phyloP scores from a whole-genome alignment of 2,797 vertebrate genomes.

The Heliangelus exortis region DNA sequence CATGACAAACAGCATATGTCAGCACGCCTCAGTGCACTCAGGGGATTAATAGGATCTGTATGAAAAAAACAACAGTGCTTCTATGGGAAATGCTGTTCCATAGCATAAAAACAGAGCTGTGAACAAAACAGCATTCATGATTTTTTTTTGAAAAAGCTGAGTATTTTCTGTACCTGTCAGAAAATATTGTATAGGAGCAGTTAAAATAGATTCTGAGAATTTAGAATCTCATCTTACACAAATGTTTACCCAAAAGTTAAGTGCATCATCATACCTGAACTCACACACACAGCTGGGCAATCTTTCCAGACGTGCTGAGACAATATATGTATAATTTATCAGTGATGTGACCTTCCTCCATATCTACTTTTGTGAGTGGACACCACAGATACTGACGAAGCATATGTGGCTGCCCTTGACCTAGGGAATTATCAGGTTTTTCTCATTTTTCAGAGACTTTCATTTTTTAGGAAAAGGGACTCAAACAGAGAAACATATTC shows the following conservation, averaged over 20 bases:
- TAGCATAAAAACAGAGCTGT: conserved; percentile 19
- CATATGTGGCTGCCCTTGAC: neutral
- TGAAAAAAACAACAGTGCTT: neutral
- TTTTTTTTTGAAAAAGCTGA: neutral
- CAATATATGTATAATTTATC: neutral
- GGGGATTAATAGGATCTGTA: conserved; percentile 42
- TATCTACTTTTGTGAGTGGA: neutral
- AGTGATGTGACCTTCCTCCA: neutral
- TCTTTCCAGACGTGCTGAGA: neutral
- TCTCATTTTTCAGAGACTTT: neutral
- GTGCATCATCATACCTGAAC: neutral
- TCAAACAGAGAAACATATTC: neutral
- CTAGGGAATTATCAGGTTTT: neutral
- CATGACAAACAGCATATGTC: conserved; percentile 51
- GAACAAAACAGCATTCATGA: neutral
- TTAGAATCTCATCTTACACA: neutral
- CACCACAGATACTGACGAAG: neutral
- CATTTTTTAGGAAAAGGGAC: neutral
- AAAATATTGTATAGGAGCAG: neutral
- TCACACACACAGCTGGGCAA: neutral
- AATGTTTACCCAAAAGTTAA: neutral
- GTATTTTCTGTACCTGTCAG: neutral
- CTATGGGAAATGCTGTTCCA: conserved; percentile 43
- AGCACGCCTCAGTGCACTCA: neutral
- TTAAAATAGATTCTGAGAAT: neutral